These are phyloP conservation scores for Mormyrops attenuatus DNA, from an alignment of 2,797 vertebrate genomes.

Conservation along the genomic window DNA sequence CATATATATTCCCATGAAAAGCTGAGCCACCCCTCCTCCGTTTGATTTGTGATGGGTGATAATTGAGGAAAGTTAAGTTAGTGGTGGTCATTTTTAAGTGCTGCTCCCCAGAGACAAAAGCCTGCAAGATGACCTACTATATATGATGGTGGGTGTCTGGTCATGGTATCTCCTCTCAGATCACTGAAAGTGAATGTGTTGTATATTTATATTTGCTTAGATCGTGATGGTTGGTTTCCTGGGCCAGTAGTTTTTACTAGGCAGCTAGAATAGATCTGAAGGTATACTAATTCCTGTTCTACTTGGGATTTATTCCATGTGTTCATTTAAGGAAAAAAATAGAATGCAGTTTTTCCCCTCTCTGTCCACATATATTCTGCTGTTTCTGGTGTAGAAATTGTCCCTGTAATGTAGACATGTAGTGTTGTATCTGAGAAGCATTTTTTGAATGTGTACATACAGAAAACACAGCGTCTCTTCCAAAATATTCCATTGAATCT, in stretches of 20 bases:
- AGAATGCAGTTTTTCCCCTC: conserved; percentile 39
- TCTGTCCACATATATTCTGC: conserved; percentile 23
- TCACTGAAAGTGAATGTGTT: conserved; percentile 46
- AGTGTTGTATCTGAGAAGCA: neutral
- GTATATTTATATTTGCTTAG: conserved; percentile 21
- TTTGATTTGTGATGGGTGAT: conserved; percentile 18
- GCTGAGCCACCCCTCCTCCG: neutral
- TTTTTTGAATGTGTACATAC: neutral
- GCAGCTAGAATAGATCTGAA: conserved; percentile 49
- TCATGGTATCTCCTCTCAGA: conserved; percentile 43
- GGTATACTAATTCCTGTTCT: conserved; percentile 57
- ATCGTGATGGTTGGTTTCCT: conserved; percentile 54
- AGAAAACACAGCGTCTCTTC: neutral
- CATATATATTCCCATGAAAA: neutral
- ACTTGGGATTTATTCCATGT: conserved; percentile 53
- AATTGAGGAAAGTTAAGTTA: conserved; percentile 32
- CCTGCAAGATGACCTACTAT: conserved; percentile 42
- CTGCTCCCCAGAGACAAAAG: conserved; percentile 30
- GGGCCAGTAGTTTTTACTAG: conserved; percentile 51
- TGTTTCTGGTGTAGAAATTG: conserved; percentile 43
- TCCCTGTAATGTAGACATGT: conserved; percentile 42
- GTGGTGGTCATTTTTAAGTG: conserved; percentile 31
- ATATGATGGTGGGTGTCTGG: conserved; percentile 38
- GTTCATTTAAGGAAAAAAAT: conserved; percentile 56
- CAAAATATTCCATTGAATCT: neutral